A percentile compares a stretch with the other conserved stretches of the same genome.
Evolutionary conservation across 2,888 invertebrate species (phyloP).

Genomic region (Eurytoma adleriae): DNA sequence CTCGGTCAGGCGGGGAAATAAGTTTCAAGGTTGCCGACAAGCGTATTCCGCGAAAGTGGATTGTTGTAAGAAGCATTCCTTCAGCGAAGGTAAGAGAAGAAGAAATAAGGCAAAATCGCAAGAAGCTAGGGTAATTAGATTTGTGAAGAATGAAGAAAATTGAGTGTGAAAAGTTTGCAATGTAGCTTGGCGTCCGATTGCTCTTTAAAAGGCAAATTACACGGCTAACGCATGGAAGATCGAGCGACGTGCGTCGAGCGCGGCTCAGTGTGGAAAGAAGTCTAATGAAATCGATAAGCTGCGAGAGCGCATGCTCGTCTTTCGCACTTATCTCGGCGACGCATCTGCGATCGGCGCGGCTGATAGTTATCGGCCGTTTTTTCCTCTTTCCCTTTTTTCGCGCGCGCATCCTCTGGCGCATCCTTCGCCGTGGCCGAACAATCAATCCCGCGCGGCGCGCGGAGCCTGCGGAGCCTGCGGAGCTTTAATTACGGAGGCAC

Average conservation of each 20-base stretch:
- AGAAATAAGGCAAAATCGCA: too few species aligned
- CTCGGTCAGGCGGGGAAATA: background rate
- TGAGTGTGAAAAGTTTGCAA: too few species aligned
- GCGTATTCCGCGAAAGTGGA: conserved; percentile 44
- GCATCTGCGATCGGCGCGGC: conserved; percentile 1
- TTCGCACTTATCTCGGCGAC: conserved; percentile 29
- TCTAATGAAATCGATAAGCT: conserved; percentile 48
- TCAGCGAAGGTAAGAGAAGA: background rate
- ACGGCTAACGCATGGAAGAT: background rate
- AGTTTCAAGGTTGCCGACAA: conserved; percentile 40
- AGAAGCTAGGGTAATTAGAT: too few species aligned
- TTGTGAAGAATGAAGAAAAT: too few species aligned
- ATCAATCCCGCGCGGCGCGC: conserved; percentile 9
- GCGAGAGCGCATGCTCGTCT: conserved; percentile 12
- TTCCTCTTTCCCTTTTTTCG: too few species aligned
- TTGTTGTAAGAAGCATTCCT: conserved; percentile 37
- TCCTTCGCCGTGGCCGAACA: background rate
- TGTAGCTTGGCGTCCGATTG: too few species aligned
- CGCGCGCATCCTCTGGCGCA: too few species aligned
- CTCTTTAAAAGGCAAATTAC: conserved; percentile 44
- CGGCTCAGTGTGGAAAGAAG: conserved; percentile 33
- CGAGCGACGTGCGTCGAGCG: background rate
- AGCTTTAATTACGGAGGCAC: conserved; percentile 12
- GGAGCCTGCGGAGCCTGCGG: background rate
- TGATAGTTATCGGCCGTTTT: conserved; percentile 28